Base-by-base conservation (phyloP, 2,888 invertebrate species). In the Zaprionus bogoriensis region DNA sequence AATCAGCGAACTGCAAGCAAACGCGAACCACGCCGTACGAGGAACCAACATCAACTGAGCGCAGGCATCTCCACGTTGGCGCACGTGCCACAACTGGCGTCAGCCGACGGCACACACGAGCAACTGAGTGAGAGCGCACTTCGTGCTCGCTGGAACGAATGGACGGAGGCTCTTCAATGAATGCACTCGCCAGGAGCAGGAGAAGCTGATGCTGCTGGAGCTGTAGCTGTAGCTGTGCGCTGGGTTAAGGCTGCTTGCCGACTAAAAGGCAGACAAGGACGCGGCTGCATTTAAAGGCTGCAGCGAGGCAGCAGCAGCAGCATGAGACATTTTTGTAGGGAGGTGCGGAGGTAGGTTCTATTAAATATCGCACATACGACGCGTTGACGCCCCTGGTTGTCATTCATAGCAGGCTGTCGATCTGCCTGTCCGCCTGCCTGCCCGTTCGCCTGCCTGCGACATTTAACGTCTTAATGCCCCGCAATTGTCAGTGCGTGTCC, bases 31-130 rank as follows among this genome's bases (percentile, higher is more conserved):
- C 76, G 59, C 81, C 69, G 81, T 58, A 69, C 70, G 77, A 86
- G 70, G 59, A 77, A 83, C 84, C 79, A 81, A 86, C 77, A 77
- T 80, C 74, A 83, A 86, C 83, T 87, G 86, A 83, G 66, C 27
- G 41, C 20, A 39, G 12, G 27, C 20, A 45, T 46, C 42, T 57
- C 25, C 67, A 72, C 50, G 47, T 62, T 60, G 74, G 66, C 69
- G 76, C 67, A 83, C 73, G 82, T 78, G 81, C 84, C 69, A 41
- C 42, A 52, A 58, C 36, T 60, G 48, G 47, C 66, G 63, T 77
- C 10, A 6, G 14, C 44, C 41, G n/a, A n/a, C n/a, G n/a, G n/a
- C n/a, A n/a, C n/a, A 48, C 42, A 30, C 32, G 41, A 52, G 22
- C n/a, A 23, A 27, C 12, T 14, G 20, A 14, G 17, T 4, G 47